A percentile compares a stretch with the other conserved stretches of the same genome.
These are phyloP conservation scores for Raja brachyura DNA, from an alignment of 2,113 vertebrate genomes.

Conservation along the genomic window DNA sequence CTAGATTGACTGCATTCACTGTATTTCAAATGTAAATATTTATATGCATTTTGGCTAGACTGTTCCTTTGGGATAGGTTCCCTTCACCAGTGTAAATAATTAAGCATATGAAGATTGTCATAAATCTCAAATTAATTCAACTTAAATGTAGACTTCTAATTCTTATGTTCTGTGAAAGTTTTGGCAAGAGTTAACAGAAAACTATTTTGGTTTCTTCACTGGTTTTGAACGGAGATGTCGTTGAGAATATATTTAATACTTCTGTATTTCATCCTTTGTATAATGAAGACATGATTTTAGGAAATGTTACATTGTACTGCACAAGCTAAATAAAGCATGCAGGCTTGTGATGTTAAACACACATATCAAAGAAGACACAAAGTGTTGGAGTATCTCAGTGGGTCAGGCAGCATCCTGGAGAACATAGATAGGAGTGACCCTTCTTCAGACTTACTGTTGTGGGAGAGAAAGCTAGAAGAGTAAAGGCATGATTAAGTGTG, in stretches of 20 bases:
- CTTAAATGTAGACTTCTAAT: neutral
- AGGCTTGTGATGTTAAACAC: neutral
- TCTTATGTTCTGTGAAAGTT: neutral
- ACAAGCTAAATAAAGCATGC: neutral
- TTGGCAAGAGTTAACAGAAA: neutral
- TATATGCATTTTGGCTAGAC: neutral
- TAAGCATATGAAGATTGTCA: neutral
- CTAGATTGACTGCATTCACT: neutral
- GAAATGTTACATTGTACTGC: neutral
- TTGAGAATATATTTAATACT: neutral
- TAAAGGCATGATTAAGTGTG: too few relatives aligned
- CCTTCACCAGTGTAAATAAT: constrained; percentile 11
- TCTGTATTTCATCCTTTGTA: neutral
- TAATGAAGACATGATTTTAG: neutral
- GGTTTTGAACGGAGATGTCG: too few relatives aligned
- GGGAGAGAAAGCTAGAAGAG: too few relatives aligned
- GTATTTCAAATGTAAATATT: constrained; percentile 22
- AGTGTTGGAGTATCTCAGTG: too few relatives aligned
- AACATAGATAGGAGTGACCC: too few relatives aligned
- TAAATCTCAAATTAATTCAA: constrained; percentile 2
- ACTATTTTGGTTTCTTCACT: neutral
- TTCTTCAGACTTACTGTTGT: too few relatives aligned
- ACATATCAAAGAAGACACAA: neutral
- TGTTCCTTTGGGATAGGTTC: neutral
- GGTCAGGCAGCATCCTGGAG: too few relatives aligned